A percentile compares a stretch with the other conserved stretches of the same genome.
phyloP scores from a whole-genome alignment of 2,113 vertebrate species.

The Coracopsis vasa region DNA sequence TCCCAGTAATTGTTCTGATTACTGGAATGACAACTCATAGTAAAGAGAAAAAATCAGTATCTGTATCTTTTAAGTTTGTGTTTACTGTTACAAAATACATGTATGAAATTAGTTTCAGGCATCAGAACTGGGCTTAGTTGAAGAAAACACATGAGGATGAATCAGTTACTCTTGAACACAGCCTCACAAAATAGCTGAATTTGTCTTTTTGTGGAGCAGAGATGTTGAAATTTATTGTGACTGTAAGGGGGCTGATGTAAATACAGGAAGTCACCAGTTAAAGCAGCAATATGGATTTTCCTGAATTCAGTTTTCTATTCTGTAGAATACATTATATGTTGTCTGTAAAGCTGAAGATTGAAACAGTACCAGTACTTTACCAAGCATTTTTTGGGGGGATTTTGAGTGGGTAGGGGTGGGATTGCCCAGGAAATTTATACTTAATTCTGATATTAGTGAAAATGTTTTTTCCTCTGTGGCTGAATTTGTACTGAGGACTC shows the following conservation, averaged over 20 bases:
- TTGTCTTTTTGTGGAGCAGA: background rate
- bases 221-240: background rate
- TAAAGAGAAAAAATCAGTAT: background rate
- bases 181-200: background rate
- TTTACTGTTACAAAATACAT: background rate
- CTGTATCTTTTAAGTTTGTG: background rate
- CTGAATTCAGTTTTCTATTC: background rate
- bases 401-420: background rate
- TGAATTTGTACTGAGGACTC: background rate
- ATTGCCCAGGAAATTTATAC: background rate
- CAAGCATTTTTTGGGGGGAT: background rate
- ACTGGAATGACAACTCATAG: background rate
- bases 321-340: background rate
- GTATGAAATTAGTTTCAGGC: background rate
- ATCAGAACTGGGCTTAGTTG: background rate
- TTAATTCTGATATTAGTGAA: background rate
- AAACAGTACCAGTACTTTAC: background rate
- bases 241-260: background rate
- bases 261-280: background rate
- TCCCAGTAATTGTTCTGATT: background rate
- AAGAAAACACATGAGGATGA: background rate
- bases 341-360: background rate
- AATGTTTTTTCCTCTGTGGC: background rate
- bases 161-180: background rate
- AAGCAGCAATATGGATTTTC: background rate